These are phyloP conservation scores for Phrynosoma blainvillii DNA, from an alignment of 2,113 vertebrate genomes.

Conservation along the genomic window DNA sequence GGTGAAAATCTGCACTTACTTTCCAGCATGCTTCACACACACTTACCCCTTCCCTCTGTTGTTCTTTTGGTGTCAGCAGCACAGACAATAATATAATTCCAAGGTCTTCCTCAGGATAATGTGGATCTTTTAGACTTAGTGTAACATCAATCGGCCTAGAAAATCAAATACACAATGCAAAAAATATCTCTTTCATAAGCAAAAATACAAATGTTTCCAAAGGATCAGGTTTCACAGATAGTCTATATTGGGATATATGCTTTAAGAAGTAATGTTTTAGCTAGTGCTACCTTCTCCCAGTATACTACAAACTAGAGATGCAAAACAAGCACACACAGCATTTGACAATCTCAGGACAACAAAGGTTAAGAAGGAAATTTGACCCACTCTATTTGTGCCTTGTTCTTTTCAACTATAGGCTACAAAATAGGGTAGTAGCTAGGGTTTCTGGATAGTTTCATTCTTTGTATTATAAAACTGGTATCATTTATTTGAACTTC, in stretches of 20 bases:
- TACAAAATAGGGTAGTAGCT: too few species aligned
- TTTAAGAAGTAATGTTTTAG: neutral
- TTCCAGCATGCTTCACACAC: constrained; percentile 14
- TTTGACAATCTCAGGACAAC: neutral
- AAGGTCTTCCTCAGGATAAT: constrained; percentile 90
- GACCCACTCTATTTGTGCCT: too few species aligned
- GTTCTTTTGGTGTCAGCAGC: constrained; percentile 85
- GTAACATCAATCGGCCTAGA: constrained; percentile 86
- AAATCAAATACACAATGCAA: constrained; percentile 29
- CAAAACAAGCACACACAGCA: neutral
- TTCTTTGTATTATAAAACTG: too few species aligned
- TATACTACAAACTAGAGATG: neutral
- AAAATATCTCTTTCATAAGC: constrained; percentile 19
- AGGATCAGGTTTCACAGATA: neutral
- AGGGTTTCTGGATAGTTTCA: too few species aligned
- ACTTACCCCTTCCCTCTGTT: constrained; percentile 88
- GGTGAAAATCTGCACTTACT: neutral
- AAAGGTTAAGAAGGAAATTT: too few species aligned
- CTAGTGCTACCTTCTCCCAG: neutral
- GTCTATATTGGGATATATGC: neutral
- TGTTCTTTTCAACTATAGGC: neutral
- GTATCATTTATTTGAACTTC: too few species aligned
- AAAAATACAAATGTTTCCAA: constrained; percentile 22
- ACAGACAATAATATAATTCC: constrained; percentile 86
- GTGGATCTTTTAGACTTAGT: constrained; percentile 90